Evolutionary conservation across 2,888 invertebrate genomes (phyloP), one percentile per base, ranked within the genome.

Genomic region (Platycnemis pennipes): DNA sequence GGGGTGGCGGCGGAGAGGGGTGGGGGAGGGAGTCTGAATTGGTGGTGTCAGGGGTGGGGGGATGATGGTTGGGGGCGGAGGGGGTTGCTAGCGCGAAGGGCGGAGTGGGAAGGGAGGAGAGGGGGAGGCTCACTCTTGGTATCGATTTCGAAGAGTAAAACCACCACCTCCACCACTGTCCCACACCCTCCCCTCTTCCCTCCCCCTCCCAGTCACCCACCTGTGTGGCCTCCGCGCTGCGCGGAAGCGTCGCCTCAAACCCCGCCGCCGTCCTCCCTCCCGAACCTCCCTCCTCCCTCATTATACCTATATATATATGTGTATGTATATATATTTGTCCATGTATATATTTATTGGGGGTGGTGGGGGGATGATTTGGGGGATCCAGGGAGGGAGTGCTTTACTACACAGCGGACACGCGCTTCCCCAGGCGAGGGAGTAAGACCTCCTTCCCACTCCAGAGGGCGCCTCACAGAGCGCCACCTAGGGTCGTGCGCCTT

Each of bases 111-210:
- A 22, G 63, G 26, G 63, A 7, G 26, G 63, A 37, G 13, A 31
- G 77, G 77, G 77, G 77, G 37, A 13, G 37, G 31, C 77, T 37
- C 37, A 37, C 77, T 77, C 77, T 77, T 77, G 37, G 77, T 77
- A 77, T 77, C 77, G 77, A 77, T 77, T 77, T 77, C 77, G 77
- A 77, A 77, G 77, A 37, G 31, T 37, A 37, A 77, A 77, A 77
- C 77, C 77, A 77, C 77, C 63, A 26, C 63, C 63, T 11, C 37
- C 31, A 77, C 77, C 37, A 13, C 37, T 1, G 3, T 37, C 37
- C 13, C 37, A 3, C 77, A 31, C 2, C 37, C n/a, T 37, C 16
- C 77, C 69, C n/a, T 11, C 69, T 26, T 37, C 37, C 77, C 63
- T 5, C 63, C 1, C 63, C 63, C 37, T 37, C 77, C 77, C 16